These are phyloP conservation scores for Scaptomyza caliginosa DNA, from an alignment of 2,888 invertebrate species.

Conservation along the genomic window DNA sequence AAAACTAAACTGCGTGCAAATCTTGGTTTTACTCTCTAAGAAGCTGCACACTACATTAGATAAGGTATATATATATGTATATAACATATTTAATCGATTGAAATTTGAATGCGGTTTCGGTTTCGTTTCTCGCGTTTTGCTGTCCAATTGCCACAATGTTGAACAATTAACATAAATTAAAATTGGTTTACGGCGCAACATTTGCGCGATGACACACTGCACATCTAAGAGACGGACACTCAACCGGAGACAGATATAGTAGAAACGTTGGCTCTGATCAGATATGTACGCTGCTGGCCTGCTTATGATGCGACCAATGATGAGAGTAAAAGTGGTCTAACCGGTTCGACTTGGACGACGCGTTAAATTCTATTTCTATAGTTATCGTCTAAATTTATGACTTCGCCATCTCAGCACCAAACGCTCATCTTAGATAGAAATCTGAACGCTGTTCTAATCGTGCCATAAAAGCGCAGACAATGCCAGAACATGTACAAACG, in stretches of 20 bases:
- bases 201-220: conserved; percentile 68
- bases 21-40: not conserved
- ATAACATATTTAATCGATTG: not conserved
- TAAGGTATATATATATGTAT: not conserved
- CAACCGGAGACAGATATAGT: conserved; percentile 4
- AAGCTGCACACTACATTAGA: not conserved
- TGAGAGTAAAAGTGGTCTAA: conserved; percentile 77
- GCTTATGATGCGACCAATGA: conserved; percentile 51
- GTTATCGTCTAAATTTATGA: conserved; percentile 71
- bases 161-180: conserved; percentile 77
- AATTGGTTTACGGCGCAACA: conserved; percentile 74
- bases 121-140: conserved; percentile 49
- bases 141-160: conserved; percentile 63
- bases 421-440: conserved; percentile 64
- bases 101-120: conserved; percentile 11
- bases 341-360: conserved; percentile 57
- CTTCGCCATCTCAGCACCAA: conserved; percentile 21
- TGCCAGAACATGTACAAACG: conserved; percentile 9
- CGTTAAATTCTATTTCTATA: conserved; percentile 71
- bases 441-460: conserved; percentile 57
- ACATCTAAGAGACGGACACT: conserved; percentile 17
- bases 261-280: conserved; percentile 1
- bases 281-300: conserved; percentile 20
- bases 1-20: conserved; percentile 62
- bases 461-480: conserved; percentile 42